Evolutionary conservation across 2,797 vertebrate genomes (phyloP), one percentile per base, ranked within the genome.

Genomic region (Mergus octosetaceus): DNA sequence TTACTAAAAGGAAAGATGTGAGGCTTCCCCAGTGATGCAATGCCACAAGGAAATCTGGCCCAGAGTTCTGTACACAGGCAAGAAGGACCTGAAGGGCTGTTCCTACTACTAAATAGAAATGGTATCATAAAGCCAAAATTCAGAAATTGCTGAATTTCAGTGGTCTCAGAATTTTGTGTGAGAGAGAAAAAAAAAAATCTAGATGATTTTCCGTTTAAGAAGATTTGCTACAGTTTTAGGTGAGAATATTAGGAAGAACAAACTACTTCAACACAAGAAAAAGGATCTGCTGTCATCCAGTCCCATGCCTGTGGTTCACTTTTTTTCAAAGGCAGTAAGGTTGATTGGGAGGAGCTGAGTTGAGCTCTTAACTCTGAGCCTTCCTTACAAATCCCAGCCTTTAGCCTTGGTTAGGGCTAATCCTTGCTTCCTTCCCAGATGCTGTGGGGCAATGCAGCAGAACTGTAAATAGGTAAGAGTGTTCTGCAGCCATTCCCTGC

Each of bases 261-360:
- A 72, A 75, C 38, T 68, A 38, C 70, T 85, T 89, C 69, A 54
- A 79, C 85, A 47, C 82, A 81, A 8, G 34, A 93, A 54, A 71
- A 95, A 92, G 34, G 24, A 49, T 41, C 82, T 80, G 93, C 89
- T 93, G 92, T 95, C 77, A 54, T 62, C 51, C 66, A 69, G 75
- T 88, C 93, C 89, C 78, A 93, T 53, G 94, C 79, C 51, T 92
- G 34, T 86, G 87, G 93, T 84, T 68, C 70, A 27, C 57, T 80
- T 83, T 74, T 76, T 93, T 82, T 89, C 4, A 0, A n/a, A 87
- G 36, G 65, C 92, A 89, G 24, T 79, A 53, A 89, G 43, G 84
- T 86, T 2, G 0, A 86, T 72, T 84, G 76, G 76, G 7, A 56
- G 77, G 9, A 96, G 11, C 38, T 69, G n/a, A 77, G 82, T 57